Evolutionary conservation across 2,888 invertebrate species (phyloP), one percentile per base, ranked within the genome.

Genomic region (Cosmopolites sordidus): DNA sequence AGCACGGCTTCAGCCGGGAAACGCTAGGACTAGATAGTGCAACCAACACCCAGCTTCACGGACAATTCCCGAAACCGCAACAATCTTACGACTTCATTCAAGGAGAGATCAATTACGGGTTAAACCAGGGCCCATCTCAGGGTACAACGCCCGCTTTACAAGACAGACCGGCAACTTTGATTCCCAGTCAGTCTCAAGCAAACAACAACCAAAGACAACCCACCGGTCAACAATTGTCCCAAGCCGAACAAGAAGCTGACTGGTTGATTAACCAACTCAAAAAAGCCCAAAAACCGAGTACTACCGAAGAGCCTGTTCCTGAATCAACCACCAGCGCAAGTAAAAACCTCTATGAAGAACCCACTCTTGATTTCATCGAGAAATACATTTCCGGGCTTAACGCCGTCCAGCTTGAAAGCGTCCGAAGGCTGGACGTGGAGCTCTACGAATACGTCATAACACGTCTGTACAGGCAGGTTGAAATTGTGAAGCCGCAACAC

Each of bases 221-320:
- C 39, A 30, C 16, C 33, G 43, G 17, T 16, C 48, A 51, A 42
- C 14, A 12, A n/a, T 41, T 58, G 15, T 17, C 15, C n/a, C 47
- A 60, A 33, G 63, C 64, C 16, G 59, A 64, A 57, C 47, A 43
- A 16, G 59, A 61, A 47, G 60, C 64, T 16, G 61, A 64, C 51
- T 40, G 44, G 18, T 48, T 64, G 15, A 58, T 60, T 37, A 33
- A 55, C 48, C 40, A 43, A 18, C 44, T 62, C 15, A 51, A 42
- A 43, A 48, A 41, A 22, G 22, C 22, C 8, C n/a, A n/a, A n/a
- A n/a, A n/a, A n/a, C n/a, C n/a, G n/a, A n/a, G n/a, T n/a, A 22
- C 22, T 22, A 22, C 22, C 3, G 12, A 9, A 33, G 4, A 33
- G 11, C 33, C 33, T 6, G 8, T 33, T n/a, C 3, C 33, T 4